Evolutionary conservation across 2,888 invertebrate species (phyloP).

Genomic region (Trissolcus japonicus): DNA sequence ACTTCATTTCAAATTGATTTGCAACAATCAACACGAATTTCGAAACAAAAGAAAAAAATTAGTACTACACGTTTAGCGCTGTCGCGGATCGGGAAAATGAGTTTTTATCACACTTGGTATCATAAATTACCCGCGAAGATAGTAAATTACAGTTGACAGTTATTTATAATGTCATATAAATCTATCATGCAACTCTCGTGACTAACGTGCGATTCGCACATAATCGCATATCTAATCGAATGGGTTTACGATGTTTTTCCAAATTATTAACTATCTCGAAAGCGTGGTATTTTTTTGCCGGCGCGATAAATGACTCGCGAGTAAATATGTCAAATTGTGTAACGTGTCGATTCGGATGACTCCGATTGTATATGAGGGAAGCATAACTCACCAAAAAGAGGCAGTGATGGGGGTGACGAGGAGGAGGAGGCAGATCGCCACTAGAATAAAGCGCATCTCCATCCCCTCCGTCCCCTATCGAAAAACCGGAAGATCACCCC

Average conservation of each 20-base stretch:
- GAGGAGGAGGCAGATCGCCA: constrained; percentile 86
- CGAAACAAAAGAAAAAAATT: neutral
- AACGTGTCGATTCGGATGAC: neutral
- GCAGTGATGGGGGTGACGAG: constrained; percentile 92
- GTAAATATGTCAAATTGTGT: neutral
- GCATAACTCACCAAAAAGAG: constrained; percentile 88
- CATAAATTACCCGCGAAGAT: constrained; percentile 25
- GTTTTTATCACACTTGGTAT: neutral
- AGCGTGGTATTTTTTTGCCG: neutral
- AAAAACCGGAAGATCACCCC: constrained; percentile 54
- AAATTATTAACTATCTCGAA: neutral
- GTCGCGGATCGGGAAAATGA: neutral
- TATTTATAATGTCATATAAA: constrained; percentile 26
- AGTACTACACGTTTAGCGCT: neutral
- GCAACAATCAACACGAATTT: too few relatives aligned
- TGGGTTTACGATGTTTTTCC: constrained; percentile 10
- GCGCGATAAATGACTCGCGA: neutral
- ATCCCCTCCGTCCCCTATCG: constrained; percentile 66
- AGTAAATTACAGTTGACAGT: constrained; percentile 10
- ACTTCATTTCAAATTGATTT: too few relatives aligned
- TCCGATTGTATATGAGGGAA: constrained; percentile 13
- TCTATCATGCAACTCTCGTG: constrained; percentile 14
- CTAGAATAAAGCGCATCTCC: constrained; percentile 86
- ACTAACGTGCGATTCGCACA: constrained; percentile 22
- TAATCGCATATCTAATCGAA: constrained; percentile 27